Evolutionary conservation across 2,888 invertebrate species (phyloP).

Genomic region (Eueremaeus valkanovi): DNA sequence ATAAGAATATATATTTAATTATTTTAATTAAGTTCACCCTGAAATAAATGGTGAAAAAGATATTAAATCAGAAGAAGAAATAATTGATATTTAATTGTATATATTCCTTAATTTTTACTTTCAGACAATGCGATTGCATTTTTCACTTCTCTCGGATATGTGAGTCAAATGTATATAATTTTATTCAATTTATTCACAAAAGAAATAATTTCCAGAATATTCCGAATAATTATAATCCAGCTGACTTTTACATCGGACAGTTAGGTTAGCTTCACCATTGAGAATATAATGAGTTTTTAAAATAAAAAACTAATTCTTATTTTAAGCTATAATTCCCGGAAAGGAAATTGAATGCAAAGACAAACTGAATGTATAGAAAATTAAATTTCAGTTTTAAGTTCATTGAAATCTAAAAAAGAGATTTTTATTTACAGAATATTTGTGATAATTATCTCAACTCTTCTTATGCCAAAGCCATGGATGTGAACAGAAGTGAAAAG

Average conservation of each 20-base stretch:
- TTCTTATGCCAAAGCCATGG: neutral
- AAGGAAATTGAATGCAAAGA: slow-evolving; percentile 73
- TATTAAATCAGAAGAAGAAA: too few species aligned
- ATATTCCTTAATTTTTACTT: too few species aligned
- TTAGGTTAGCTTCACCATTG: slow-evolving; percentile 54
- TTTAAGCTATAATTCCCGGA: slow-evolving; percentile 62
- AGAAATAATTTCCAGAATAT: too few species aligned
- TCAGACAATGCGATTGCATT: slow-evolving; percentile 53
- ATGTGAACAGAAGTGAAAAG: neutral
- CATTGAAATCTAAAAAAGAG: neutral
- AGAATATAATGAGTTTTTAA: slow-evolving; percentile 44
- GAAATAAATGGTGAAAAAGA: too few species aligned
- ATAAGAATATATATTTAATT: too few species aligned
- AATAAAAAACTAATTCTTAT: slow-evolving; percentile 53
- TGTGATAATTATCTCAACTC: neutral
- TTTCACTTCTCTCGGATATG: slow-evolving; percentile 50
- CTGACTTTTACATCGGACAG: slow-evolving; percentile 57
- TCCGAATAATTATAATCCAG: slow-evolving; percentile 56
- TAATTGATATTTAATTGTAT: too few species aligned
- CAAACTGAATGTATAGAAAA: slow-evolving; percentile 57
- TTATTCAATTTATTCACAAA: neutral
- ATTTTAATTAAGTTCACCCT: too few species aligned
- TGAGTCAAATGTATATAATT: neutral
- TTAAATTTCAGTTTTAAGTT: neutral
- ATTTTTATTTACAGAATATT: neutral